Evolutionary conservation across 2,797 vertebrate species (phyloP), one percentile per base, ranked within the genome.

Genomic region (Artibeus lituratus): DNA sequence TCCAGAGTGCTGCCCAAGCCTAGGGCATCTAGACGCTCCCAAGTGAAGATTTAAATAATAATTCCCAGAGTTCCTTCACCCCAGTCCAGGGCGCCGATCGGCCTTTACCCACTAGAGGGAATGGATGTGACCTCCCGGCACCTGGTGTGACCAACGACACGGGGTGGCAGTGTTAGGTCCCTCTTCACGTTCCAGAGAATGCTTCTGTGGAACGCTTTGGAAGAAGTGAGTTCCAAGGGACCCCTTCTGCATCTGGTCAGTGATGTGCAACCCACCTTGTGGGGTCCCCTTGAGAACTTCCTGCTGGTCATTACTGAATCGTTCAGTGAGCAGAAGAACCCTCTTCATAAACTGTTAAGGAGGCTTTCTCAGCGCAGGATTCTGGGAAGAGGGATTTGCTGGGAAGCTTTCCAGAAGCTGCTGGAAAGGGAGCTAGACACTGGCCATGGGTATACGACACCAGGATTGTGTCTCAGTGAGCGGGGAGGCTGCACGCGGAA

Each of bases 11-110:
- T 14, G 24, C 72, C 62, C 72, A 44, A 87, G 90, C 74, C 87
- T 86, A 78, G 83, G n/a, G 21, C 74, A 82, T 82, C 55, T 49
- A 21, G 87, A 83, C 72, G 55, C 80, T 86, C 83, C 89, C 39
- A 10, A n/a, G 70, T 80, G 94, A 72, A 95, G 69, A 90, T 94
- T 90, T 80, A 94, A 97, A 73, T 42, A 88, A 86, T 95, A 85
- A 91, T 90, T 89, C 80, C 37, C 74, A 92, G 37, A 42, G 29
- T 4, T 16, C 39, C 69, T 91, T 70, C 22, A 70, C n/a, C 37
- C 37, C 29, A 24, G 89, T 87, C 65, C 89, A 24, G 92, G 90
- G 67, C 59, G 59, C 87, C 29, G 21, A 83, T 84, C 72, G 59
- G 0, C 96, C 93, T 82, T 73, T 47, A 35, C n/a, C 80, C 74